Percentiles rank a stretch among this genome's conserved stretches.
Evolutionary conservation across 2,113 vertebrate genomes (phyloP).

Genomic region (Carassius auratus): DNA sequence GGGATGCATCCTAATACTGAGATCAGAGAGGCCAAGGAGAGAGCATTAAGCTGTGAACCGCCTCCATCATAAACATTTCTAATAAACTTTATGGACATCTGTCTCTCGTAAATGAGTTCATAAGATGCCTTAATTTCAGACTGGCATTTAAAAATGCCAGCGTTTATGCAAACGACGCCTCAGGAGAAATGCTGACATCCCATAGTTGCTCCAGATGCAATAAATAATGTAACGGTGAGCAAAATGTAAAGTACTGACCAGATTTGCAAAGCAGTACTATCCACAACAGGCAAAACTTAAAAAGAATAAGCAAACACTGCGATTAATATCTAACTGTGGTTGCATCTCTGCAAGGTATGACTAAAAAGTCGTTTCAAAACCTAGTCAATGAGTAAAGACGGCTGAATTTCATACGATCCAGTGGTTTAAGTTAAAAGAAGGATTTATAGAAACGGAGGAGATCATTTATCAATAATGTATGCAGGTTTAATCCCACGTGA

Average conservation of each 20-base stretch:
- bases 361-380: constrained; percentile 5
- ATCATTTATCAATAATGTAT: constrained; percentile 72
- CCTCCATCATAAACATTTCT: constrained; percentile 23
- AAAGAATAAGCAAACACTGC: background rate
- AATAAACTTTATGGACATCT: constrained; percentile 37
- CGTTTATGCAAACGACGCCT: constrained; percentile 49
- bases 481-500: constrained; percentile 47
- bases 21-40: background rate
- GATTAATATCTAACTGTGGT: background rate
- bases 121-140: constrained; percentile 42
- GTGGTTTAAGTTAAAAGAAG: constrained; percentile 59
- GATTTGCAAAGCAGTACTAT: background rate
- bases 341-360: background rate
- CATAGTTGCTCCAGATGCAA: background rate
- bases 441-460: constrained; percentile 65
- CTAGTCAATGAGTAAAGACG: background rate
- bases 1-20: background rate
- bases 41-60: background rate
- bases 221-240: constrained; percentile 1
- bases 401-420: background rate
- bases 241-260: background rate
- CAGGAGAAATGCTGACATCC: background rate
- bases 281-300: background rate
- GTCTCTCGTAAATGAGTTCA: constrained; percentile 42
- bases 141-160: constrained; percentile 50